A percentile compares a stretch with the other conserved stretches of the same genome.
These are phyloP conservation scores for Ryuthela nishihirai DNA, from an alignment of 2,888 invertebrate species.

Conservation along the genomic window DNA sequence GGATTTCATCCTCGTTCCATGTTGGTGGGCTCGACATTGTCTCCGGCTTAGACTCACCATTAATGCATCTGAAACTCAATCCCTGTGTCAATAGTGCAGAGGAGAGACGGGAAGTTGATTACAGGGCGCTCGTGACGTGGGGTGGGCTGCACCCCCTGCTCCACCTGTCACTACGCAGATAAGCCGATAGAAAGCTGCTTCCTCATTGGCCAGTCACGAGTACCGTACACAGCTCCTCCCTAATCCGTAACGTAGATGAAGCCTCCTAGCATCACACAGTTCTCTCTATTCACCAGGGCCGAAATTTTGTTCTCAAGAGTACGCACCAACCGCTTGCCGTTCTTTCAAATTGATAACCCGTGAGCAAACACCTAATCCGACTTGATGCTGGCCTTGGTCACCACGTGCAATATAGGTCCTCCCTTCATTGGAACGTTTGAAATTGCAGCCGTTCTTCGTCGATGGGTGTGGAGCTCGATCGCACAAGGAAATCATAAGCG, in stretches of 20 bases:
- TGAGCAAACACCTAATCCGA: too few species aligned
- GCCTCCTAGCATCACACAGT: constrained; percentile 1
- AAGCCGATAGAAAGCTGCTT: constrained; percentile 32
- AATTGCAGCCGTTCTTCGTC: too few species aligned
- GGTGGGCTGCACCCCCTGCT: constrained; percentile 3
- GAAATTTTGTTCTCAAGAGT: too few species aligned
- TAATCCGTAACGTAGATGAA: constrained; percentile 29
- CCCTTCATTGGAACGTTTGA: too few species aligned
- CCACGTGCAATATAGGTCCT: too few species aligned
- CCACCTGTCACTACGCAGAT: constrained; percentile 37
- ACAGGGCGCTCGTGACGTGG: constrained; percentile 22
- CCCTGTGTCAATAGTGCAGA: constrained; percentile 29
- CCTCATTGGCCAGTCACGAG: constrained; percentile 37
- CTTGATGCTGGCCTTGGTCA: too few species aligned
- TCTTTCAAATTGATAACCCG: too few species aligned
- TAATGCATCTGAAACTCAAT: constrained; percentile 31
- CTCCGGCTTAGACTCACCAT: constrained; percentile 19
- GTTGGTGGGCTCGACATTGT: too few species aligned
- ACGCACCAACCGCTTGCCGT: too few species aligned
- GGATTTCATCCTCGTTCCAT: constrained; percentile 22
- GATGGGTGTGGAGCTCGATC: too few species aligned
- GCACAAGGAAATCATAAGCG: too few species aligned
- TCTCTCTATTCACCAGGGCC: too few species aligned
- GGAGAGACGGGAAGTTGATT: constrained; percentile 35
- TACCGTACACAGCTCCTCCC: constrained; percentile 30